These are phyloP conservation scores for Sciurus vulgaris DNA, from an alignment of 2,797 vertebrate species.

Conservation along the genomic window DNA sequence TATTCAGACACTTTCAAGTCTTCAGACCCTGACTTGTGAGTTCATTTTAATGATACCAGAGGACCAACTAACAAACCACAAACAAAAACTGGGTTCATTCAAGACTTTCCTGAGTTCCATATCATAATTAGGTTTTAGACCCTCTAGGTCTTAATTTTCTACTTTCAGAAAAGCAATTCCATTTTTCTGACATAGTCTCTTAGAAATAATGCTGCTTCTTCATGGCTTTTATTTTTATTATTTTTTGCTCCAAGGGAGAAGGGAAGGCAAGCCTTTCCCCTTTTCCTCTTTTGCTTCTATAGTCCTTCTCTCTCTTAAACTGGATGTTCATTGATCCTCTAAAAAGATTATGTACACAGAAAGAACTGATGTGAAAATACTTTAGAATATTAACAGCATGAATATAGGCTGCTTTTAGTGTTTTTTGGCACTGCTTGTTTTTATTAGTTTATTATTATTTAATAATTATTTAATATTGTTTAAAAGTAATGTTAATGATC, in stretches of 20 bases:
- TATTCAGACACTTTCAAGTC: slow-evolving; percentile 10
- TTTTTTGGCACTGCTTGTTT: slow-evolving; percentile 58
- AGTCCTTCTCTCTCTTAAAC: slow-evolving; percentile 67
- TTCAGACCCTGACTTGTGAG: slow-evolving; percentile 31
- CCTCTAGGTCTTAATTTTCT: slow-evolving; percentile 80
- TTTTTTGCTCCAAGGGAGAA: slow-evolving; percentile 37
- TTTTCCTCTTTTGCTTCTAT: slow-evolving; percentile 34
- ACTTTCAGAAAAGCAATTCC: slow-evolving; percentile 79
- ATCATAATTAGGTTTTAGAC: slow-evolving; percentile 78
- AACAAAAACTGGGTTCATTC: slow-evolving; percentile 28
- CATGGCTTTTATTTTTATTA: neutral
- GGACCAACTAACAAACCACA: slow-evolving; percentile 5
- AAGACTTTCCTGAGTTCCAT: slow-evolving; percentile 76
- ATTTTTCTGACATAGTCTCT: slow-evolving; percentile 72
- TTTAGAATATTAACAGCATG: slow-evolving; percentile 67
- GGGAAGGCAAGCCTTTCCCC: slow-evolving; percentile 59
- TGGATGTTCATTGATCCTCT: slow-evolving; percentile 64
- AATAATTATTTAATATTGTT: no score
- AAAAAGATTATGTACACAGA: slow-evolving; percentile 43
- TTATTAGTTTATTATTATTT: slow-evolving; percentile 69
- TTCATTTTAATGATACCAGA: slow-evolving; percentile 75
- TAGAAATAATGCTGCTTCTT: slow-evolving; percentile 77
- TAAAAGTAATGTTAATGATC: slow-evolving; percentile 53
- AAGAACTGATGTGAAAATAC: slow-evolving; percentile 67
- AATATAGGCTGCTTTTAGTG: slow-evolving; percentile 31